A percentile compares a stretch with the other conserved stretches of the same genome.
Evolutionary conservation across 1,140 invertebrate species (phyloP).

Genomic region (Diabrotica undecimpunctata): DNA sequence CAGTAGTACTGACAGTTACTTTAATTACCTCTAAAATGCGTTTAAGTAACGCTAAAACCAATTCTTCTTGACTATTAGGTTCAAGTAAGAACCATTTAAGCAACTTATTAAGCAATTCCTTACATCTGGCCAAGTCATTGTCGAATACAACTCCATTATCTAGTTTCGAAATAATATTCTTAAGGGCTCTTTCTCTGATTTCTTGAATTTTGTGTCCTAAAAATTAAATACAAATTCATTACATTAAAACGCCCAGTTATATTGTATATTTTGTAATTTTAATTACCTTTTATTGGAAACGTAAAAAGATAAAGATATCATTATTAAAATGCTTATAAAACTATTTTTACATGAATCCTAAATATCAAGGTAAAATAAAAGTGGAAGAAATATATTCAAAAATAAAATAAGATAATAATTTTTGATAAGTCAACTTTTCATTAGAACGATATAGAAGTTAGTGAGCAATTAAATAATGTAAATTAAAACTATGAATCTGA

Average conservation of each 20-base stretch:
- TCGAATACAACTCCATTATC: conserved; percentile 41
- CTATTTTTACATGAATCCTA: conserved; percentile 8
- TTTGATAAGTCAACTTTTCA: no score
- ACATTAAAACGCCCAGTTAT: no score
- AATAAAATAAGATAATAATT: no score
- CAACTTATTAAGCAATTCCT: conserved; percentile 41
- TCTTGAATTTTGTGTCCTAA: conserved; percentile 44
- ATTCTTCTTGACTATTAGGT: conserved; percentile 33
- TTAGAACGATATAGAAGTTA: no score
- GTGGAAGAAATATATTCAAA: not conserved
- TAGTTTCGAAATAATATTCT: conserved; percentile 42
- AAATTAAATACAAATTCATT: conserved; percentile 11
- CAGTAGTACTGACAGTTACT: not conserved
- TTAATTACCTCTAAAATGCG: conserved; percentile 35
- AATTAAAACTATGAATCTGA: no score
- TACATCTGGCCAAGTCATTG: conserved; percentile 39
- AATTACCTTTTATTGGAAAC: no score
- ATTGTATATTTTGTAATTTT: conserved; percentile 10
- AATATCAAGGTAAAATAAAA: conserved; percentile 4
- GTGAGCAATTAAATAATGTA: no score
- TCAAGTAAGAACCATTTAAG: conserved; percentile 45
- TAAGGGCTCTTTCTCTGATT: conserved; percentile 44
- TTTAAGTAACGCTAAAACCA: conserved; percentile 37
- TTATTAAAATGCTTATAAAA: not conserved
- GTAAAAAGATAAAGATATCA: not conserved